These are phyloP conservation scores for Drosophila bifasciata DNA, from an alignment of 1,140 invertebrate species.

Conservation along the genomic window DNA sequence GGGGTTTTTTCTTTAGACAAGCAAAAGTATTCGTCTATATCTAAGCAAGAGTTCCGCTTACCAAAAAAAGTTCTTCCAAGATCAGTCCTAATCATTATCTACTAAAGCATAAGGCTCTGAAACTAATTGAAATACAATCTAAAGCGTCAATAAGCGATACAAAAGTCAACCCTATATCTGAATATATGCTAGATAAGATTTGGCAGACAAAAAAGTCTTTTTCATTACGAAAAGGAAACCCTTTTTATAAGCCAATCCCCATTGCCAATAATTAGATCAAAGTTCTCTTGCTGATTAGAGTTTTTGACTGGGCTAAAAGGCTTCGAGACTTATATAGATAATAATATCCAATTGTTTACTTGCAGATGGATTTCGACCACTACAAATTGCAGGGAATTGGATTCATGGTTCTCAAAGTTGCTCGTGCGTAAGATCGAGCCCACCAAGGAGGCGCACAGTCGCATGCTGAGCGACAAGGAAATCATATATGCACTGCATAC, in stretches of 20 bases:
- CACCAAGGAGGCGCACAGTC: slow-evolving; percentile 97
- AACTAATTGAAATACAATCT: slow-evolving; percentile 20
- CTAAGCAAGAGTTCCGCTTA: too few relatives aligned
- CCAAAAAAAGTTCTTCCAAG: too few relatives aligned
- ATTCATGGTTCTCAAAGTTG: slow-evolving; percentile 95
- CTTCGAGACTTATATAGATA: not conserved
- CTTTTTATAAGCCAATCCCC: too few relatives aligned
- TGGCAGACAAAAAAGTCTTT: not conserved
- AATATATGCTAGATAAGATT: slow-evolving; percentile 18
- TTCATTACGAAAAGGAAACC: too few relatives aligned
- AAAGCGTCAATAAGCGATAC: not conserved
- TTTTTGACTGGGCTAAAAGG: too few relatives aligned
- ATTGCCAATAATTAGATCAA: too few relatives aligned
- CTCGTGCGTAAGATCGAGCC: slow-evolving; percentile 96
- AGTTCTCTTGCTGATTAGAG: too few relatives aligned
- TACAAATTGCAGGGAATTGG: slow-evolving; percentile 78
- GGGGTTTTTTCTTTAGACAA: too few relatives aligned
- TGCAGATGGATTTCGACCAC: slow-evolving; percentile 62
- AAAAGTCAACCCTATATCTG: not conserved
- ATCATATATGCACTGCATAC: slow-evolving; percentile 97
- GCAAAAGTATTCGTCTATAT: too few relatives aligned
- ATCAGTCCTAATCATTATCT: too few relatives aligned
- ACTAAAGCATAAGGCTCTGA: too few relatives aligned
- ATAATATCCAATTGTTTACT: not conserved
- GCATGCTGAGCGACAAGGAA: slow-evolving; percentile 97